A percentile compares a stretch with the other conserved stretches of the same genome.
Conservation (phyloP, 2,888 invertebrate genomes). For the Pelosia muscerda region DNA sequence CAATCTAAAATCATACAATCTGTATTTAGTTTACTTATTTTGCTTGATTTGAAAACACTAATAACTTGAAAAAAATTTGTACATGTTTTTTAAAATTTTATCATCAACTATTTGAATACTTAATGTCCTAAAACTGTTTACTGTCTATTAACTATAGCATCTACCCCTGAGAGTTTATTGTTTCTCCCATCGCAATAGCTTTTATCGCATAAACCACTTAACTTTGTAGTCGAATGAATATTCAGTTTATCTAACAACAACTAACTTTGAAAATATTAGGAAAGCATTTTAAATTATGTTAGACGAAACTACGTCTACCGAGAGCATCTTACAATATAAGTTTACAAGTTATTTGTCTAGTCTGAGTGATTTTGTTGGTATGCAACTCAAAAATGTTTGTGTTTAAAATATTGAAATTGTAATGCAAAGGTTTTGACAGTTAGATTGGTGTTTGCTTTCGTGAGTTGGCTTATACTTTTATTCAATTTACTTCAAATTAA, state of each 20-base stretch:
- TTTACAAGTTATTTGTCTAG: slow-evolving; percentile 1
- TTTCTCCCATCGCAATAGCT: neutral
- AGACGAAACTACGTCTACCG: neutral
- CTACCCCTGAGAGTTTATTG: neutral
- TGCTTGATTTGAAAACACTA: neutral
- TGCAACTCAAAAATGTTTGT: neutral
- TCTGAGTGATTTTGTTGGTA: neutral
- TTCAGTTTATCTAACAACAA: neutral
- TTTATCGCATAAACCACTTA: neutral
- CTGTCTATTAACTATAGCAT: neutral
- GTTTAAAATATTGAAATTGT: neutral
- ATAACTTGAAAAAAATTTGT: neutral
- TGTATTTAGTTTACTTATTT: neutral
- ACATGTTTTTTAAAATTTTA: neutral
- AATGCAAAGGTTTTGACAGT: neutral
- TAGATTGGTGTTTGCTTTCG: neutral
- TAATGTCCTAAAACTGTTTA: neutral
- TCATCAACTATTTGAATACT: neutral
- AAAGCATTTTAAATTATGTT: neutral
- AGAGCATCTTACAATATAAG: neutral
- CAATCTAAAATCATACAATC: too few species aligned
- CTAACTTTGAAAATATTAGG: neutral
- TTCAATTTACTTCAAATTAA: neutral
- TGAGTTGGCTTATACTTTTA: neutral
- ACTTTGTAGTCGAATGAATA: neutral